Evolutionary conservation across 2,113 vertebrate species (phyloP).

Genomic region (Marmota monax): DNA sequence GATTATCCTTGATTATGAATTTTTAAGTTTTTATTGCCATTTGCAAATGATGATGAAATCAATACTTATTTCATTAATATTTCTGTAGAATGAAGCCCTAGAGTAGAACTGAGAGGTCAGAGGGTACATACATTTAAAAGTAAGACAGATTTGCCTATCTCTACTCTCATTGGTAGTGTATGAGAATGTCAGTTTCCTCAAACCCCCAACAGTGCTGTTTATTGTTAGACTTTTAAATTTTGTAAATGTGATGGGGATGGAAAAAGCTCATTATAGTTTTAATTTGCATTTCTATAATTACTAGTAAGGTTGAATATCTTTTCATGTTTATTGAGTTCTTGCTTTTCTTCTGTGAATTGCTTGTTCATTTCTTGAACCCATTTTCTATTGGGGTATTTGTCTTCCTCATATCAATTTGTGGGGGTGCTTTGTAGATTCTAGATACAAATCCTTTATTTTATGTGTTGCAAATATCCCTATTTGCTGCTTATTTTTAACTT

Average conservation of each 20-base stretch:
- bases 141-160: not conserved
- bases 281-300: conserved; percentile 70
- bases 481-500: conserved; percentile 32
- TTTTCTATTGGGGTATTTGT: conserved; percentile 7
- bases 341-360: conserved; percentile 10
- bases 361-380: not conserved
- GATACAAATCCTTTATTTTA: not conserved
- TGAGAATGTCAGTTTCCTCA: not conserved
- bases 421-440: not conserved
- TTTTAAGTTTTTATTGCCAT: not conserved
- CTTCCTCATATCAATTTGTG: conserved; percentile 17
- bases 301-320: not conserved
- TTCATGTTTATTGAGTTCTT: conserved; percentile 35
- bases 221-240: not conserved
- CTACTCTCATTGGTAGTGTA: not conserved
- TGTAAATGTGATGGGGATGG: not conserved
- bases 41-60: not conserved
- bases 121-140: not conserved
- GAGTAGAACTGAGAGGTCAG: not conserved
- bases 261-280: conserved; percentile 31
- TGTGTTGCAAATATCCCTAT: not conserved
- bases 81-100: not conserved
- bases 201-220: not conserved
- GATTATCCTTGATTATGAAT: not conserved
- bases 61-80: not conserved